A percentile compares a stretch with the other conserved stretches of the same genome.
Evolutionary conservation across 2,113 vertebrate genomes (phyloP).

Genomic region (Pelvicachromis taeniatus): DNA sequence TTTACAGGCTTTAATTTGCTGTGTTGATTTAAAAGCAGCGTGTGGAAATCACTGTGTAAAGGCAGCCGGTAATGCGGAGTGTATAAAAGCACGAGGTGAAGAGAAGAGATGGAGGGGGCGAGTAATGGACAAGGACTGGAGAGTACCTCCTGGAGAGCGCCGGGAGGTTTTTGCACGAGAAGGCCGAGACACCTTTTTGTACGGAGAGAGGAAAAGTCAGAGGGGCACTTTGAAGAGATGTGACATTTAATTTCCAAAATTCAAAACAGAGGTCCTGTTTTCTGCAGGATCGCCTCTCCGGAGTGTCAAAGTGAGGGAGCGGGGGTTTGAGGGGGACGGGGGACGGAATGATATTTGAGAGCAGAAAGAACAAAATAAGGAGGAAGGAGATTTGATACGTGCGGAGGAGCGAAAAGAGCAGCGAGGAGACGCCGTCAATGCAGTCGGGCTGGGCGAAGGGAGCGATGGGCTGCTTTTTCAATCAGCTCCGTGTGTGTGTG

Average conservation of each 20-base stretch:
- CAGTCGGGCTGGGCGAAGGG: background rate
- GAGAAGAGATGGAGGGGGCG: background rate
- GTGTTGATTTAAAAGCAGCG: background rate
- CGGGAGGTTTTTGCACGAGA: background rate
- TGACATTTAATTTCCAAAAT: conserved; percentile 38
- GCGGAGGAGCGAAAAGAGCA: background rate
- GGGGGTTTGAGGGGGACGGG: background rate
- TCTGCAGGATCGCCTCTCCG: background rate
- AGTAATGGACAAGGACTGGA: background rate
- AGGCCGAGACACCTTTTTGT: background rate
- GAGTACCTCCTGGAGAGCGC: background rate
- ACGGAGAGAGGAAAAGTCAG: conserved; percentile 8
- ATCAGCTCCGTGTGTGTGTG: background rate
- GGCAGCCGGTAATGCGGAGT: background rate
- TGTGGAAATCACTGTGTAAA: background rate
- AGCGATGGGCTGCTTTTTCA: background rate
- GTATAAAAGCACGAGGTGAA: background rate
- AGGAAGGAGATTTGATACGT: background rate
- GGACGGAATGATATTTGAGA: background rate
- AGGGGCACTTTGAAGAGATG: conserved; percentile 8
- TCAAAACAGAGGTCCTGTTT: background rate
- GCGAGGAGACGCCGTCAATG: background rate
- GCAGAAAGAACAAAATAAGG: background rate
- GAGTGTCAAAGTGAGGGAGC: background rate
- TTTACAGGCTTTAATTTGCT: background rate